Evolutionary conservation across 2,888 invertebrate species (phyloP).

Genomic region (Lymantria dispar): DNA sequence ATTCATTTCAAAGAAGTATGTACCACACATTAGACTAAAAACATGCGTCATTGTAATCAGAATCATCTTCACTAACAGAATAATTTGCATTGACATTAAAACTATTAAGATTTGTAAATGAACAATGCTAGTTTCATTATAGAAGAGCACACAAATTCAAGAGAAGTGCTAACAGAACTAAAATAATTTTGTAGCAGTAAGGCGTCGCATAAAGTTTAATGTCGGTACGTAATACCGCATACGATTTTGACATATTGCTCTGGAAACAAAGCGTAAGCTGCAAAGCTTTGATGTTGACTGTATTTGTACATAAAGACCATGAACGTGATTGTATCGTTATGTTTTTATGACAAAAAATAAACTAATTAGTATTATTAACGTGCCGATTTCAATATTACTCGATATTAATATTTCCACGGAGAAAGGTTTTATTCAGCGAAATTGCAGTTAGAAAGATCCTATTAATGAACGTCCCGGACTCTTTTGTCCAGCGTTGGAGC

Average conservation of each 20-base stretch:
- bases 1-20: too few species aligned
- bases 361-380: conserved; percentile 70
- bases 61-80: too few species aligned
- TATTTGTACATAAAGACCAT: conserved; percentile 19
- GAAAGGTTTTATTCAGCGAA: conserved; percentile 72
- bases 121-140: too few species aligned
- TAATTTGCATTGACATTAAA: too few species aligned
- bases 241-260: conserved; percentile 34
- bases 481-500: conserved; percentile 72
- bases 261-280: conserved; percentile 25
- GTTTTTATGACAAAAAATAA: conserved; percentile 47
- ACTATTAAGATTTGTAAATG: too few species aligned
- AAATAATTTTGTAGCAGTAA: conserved; percentile 31
- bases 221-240: conserved; percentile 30
- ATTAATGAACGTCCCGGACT: conserved; percentile 78
- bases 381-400: conserved; percentile 60
- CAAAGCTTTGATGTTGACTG: conserved; percentile 21
- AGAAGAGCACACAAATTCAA: too few species aligned
- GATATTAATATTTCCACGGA: conserved; percentile 77
- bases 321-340: conserved; percentile 22
- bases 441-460: conserved; percentile 81
- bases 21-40: too few species aligned
- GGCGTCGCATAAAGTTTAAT: conserved; percentile 28
- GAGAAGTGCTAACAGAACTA: conserved; percentile 8
- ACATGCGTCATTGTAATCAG: too few species aligned